phyloP scores from a whole-genome alignment of 2,797 vertebrate genomes.

The Bothrops alternatus region DNA sequence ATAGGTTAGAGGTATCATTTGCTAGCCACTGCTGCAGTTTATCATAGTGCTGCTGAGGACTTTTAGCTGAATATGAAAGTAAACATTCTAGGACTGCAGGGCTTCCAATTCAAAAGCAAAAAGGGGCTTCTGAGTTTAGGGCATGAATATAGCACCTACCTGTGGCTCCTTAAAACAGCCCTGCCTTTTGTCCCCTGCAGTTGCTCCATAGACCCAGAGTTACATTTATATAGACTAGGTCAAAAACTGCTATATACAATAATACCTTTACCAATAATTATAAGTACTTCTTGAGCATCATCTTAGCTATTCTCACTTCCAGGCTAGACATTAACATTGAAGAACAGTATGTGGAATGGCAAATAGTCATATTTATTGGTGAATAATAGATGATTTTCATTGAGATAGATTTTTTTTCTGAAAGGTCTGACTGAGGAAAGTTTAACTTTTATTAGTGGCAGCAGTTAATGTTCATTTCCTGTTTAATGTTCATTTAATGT shows the following conservation, averaged over 20 bases:
- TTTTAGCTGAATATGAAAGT: background rate
- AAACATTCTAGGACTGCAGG: background rate
- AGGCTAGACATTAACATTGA: background rate
- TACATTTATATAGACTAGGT: background rate
- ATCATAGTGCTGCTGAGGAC: background rate
- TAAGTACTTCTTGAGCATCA: background rate
- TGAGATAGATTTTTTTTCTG: background rate
- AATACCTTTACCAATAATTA: background rate
- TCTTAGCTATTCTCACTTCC: background rate
- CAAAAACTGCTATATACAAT: background rate
- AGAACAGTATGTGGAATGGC: background rate
- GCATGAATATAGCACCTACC: background rate
- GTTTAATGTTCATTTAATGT: too few species aligned
- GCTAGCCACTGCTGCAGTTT: background rate
- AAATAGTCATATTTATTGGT: background rate
- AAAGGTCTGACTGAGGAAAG: background rate
- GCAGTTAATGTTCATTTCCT: background rate
- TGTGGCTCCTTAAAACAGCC: background rate
- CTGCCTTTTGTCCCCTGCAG: background rate
- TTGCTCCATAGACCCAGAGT: background rate
- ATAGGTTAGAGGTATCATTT: background rate
- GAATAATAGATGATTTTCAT: background rate
- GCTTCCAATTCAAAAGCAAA: background rate
- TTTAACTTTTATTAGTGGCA: background rate
- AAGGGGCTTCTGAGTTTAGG: background rate